Base-by-base conservation (phyloP, 2,888 invertebrate genomes). In the Eugnorisma glareosa region DNA sequence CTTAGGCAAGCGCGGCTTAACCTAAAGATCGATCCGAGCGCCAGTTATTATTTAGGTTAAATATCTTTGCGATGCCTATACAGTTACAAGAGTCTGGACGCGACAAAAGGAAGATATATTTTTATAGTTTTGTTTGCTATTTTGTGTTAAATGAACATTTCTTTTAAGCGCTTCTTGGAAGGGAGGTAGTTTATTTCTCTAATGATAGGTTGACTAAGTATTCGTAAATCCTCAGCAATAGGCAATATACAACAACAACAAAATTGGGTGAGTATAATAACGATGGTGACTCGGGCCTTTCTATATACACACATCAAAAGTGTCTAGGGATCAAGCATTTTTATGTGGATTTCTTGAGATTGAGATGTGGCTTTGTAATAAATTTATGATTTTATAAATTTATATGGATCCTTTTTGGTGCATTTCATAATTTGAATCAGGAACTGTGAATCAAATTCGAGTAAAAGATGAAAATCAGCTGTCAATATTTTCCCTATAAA, bases 181-280 rank as follows among this genome's bases (percentile, higher is more conserved):
- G 13, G 11, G 6, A 15, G 24, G 0, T 75, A 59, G 8, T 66
- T 59, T 63, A 61, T 59, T 59, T 77, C 67, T 13, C 8, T 51
- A 8, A 43, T 59, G 10, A 76, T 43, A 69, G 5, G 35, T 48
- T 37, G 13, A 70, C 51, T 31, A 18, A 54, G 21, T 59, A 43
- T 69, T 37, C 24, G 15, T 37, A 51, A 61, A 37, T 31, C 40
- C n/a, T 51, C 15, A n/a, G 35, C 51, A 75, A 82, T 31, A 51
- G 76, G 15, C 68, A 75, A 59, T 82, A 54, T 69, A 59, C 43
- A 21, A 82, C 28, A 64, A 51, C 35, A n/a, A 64, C 7, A 21
- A 54, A 24, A 18, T 40, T 37, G 35, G 31, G 31, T 21, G 7
- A 4, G n/a, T n/a, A 31, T 35, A 31, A 45, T 69, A 66, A 69